Percentiles rank a stretch among this genome's conserved stretches.
Evolutionary conservation across 2,797 vertebrate species (phyloP).

Genomic region (Tinamus major): DNA sequence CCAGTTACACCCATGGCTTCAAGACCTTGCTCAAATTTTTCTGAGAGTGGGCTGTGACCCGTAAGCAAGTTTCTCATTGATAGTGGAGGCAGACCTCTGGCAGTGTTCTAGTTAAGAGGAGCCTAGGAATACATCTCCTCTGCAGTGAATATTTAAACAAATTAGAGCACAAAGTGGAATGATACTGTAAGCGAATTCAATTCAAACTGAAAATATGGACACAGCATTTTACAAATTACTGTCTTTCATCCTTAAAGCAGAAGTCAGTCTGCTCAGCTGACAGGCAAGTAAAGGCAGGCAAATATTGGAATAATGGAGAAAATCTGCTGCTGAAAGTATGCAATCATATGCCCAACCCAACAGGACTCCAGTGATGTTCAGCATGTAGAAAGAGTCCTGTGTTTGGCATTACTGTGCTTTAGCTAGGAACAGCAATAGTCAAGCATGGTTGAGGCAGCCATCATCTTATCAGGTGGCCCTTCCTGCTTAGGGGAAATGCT

Average conservation of each 20-base stretch:
- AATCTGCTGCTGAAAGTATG: background rate
- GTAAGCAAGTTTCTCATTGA: background rate
- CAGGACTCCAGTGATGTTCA: background rate
- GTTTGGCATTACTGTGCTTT: background rate
- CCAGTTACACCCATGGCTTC: conserved; percentile 27
- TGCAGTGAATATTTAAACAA: conserved; percentile 36
- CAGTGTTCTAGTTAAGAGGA: conserved; percentile 58
- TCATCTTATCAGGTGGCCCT: background rate
- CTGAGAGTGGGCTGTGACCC: conserved; percentile 5
- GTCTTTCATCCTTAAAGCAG: background rate
- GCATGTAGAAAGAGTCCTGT: background rate
- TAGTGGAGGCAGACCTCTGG: conserved; percentile 51
- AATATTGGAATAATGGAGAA: background rate
- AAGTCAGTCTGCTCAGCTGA: background rate
- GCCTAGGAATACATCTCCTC: conserved; percentile 31
- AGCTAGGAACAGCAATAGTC: background rate
- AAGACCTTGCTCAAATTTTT: conserved; percentile 5
- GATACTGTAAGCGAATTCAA: conserved; percentile 25
- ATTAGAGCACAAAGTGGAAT: conserved; percentile 47
- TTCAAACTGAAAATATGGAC: conserved; percentile 32
- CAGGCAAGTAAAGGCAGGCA: background rate
- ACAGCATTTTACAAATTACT: background rate
- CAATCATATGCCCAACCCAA: background rate
- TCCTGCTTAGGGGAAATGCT: background rate
- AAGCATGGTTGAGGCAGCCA: background rate